Conservation (phyloP, 1,140 invertebrate genomes). For the Euschistus heros region DNA sequence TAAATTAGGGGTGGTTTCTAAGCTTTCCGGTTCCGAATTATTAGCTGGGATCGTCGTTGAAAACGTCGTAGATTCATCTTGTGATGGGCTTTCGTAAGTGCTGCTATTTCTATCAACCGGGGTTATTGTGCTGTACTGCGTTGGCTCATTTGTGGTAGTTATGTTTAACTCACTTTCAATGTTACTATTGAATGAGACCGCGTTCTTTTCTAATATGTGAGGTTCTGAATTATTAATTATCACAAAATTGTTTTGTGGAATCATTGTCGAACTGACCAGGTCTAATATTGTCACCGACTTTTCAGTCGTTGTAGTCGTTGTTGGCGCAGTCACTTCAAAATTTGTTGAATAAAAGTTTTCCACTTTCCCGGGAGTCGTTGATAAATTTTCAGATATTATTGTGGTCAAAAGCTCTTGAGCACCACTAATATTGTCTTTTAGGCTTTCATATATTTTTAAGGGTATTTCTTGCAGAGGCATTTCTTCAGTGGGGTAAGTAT, state of each 20-base stretch:
- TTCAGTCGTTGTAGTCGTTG: neutral
- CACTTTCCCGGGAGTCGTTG: constrained; percentile 1
- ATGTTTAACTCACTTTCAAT: neutral
- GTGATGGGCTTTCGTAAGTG: neutral
- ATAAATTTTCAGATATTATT: constrained; percentile 11
- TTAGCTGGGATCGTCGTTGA: neutral
- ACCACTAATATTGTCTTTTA: constrained; percentile 3
- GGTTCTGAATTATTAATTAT: neutral
- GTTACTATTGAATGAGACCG: neutral
- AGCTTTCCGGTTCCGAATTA: constrained; percentile 23
- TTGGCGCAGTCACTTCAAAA: neutral
- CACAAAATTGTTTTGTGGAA: neutral
- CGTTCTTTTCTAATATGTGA: neutral
- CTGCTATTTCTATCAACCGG: neutral
- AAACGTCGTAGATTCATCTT: neutral
- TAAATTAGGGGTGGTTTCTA: constrained; percentile 25
- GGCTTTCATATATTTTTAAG: constrained; percentile 3
- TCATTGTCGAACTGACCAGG: neutral
- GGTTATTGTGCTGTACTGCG: neutral
- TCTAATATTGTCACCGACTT: neutral
- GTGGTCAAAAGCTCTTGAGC: constrained; percentile 2
- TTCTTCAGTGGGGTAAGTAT: neutral
- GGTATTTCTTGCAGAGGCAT: constrained; percentile 9
- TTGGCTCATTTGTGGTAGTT: neutral
- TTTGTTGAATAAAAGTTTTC: neutral